Percentiles rank a stretch among this genome's conserved stretches.
phyloP scores from a whole-genome alignment of 2,797 vertebrate species.

The Eurystomus glaucurus region DNA sequence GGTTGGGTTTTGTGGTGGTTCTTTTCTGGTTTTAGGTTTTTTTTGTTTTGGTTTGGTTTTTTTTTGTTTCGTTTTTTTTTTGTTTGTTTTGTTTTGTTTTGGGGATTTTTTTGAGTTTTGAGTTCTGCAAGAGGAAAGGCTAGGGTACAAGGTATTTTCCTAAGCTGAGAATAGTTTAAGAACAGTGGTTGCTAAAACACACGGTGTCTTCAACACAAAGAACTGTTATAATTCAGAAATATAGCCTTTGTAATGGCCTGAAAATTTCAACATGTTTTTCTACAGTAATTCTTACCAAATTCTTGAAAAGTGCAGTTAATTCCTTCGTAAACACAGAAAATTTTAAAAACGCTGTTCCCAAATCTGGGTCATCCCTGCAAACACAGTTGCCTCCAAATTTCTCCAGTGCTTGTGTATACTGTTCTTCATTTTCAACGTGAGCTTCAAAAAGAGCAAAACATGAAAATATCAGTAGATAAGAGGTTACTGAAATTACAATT shows the following conservation, averaged over 20 bases:
- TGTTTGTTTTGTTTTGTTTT: neutral
- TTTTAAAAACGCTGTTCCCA: slow-evolving; percentile 97
- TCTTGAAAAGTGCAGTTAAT: slow-evolving; percentile 98
- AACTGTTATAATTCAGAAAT: neutral
- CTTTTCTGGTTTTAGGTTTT: neutral
- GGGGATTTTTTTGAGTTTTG: neutral
- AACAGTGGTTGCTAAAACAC: neutral
- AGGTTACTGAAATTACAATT: neutral
- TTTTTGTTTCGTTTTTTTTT: neutral
- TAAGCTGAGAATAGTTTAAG: neutral
- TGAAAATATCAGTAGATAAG: neutral
- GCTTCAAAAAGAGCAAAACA: slow-evolving; percentile 83
- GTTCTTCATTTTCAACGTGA: slow-evolving; percentile 99
- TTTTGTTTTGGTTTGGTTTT: neutral
- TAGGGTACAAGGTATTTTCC: neutral
- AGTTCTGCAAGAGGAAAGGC: neutral
- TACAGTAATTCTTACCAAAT: slow-evolving; percentile 89
- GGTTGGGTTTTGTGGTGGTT: neutral
- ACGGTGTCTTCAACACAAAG: neutral
- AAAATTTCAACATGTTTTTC: neutral
- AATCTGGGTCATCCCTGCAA: slow-evolving; percentile 96
- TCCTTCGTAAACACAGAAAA: slow-evolving; percentile 99
- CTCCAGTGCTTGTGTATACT: slow-evolving; percentile 98
- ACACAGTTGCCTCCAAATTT: slow-evolving; percentile 99
- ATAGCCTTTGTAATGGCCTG: neutral